A percentile compares a stretch with the other conserved stretches of the same genome.
Evolutionary conservation across 2,113 vertebrate species (phyloP).

Genomic region (Edolisoma coerulescens): DNA sequence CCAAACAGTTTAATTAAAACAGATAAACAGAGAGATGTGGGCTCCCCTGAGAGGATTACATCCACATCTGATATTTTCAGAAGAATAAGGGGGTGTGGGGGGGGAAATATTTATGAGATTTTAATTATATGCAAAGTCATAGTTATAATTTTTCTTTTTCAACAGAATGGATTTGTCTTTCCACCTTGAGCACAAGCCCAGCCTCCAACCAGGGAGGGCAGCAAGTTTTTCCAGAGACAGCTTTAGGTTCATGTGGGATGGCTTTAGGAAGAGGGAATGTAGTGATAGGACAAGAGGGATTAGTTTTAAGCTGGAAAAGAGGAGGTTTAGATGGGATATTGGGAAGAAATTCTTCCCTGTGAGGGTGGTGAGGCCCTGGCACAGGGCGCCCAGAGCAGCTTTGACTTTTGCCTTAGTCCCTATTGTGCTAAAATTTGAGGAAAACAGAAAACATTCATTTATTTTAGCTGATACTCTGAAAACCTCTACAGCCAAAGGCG

Average conservation of each 20-base stretch:
- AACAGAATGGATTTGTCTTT: neutral
- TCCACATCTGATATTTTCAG: slow-evolving; percentile 26
- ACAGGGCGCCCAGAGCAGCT: neutral
- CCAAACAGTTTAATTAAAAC: slow-evolving; percentile 56
- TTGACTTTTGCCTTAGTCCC: neutral
- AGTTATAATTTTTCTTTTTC: neutral
- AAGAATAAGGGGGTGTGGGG: neutral
- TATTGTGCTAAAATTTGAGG: accelerated
- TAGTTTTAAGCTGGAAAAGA: neutral
- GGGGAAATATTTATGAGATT: neutral
- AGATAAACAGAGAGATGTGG: slow-evolving; percentile 32
- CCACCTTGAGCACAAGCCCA: neutral
- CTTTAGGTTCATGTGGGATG: neutral
- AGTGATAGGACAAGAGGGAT: neutral
- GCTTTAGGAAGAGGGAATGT: neutral
- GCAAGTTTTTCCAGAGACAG: accelerated
- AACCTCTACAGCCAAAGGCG: neutral
- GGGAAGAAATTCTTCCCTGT: neutral
- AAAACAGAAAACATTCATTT: neutral
- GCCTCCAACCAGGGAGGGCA: neutral
- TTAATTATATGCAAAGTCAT: neutral
- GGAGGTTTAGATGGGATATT: neutral
- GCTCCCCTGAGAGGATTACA: neutral
- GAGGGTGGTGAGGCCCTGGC: neutral
- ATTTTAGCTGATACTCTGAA: neutral